Conservation (phyloP, 2,797 vertebrate species). For the Phoebastria nigripes region DNA sequence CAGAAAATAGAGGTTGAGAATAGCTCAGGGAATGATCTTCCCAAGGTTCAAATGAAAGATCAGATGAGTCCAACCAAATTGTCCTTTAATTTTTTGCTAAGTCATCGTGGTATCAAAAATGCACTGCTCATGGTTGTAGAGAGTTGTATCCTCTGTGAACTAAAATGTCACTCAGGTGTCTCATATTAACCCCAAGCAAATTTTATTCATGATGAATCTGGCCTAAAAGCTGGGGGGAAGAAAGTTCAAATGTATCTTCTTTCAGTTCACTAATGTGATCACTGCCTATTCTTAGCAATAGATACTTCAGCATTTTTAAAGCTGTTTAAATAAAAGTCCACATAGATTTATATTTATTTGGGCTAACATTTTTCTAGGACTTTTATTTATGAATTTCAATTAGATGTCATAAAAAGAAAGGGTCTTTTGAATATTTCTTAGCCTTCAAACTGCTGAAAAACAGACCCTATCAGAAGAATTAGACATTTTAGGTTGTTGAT, state of each 20-base stretch:
- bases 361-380: background rate
- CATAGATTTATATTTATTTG: background rate
- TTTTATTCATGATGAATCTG: background rate
- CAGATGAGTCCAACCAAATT: background rate
- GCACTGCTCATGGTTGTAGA: background rate
- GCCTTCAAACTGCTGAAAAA: background rate
- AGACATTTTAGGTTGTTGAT: background rate
- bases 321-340: background rate
- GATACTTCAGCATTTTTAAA: background rate
- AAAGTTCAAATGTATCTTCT: background rate
- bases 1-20: background rate
- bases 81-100: background rate
- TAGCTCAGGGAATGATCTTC: background rate
- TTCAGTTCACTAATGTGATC: background rate
- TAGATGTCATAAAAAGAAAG: background rate
- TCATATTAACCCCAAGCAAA: background rate
- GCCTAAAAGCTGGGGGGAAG: background rate
- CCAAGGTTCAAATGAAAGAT: background rate
- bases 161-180: background rate
- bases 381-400: background rate
- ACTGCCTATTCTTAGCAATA: background rate
- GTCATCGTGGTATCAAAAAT: background rate
- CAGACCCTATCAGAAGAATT: background rate
- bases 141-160: background rate
- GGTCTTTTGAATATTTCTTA: background rate